Evolutionary conservation across 1,140 invertebrate species (phyloP), one percentile per base, ranked within the genome.

Genomic region (Drosophila burlai): DNA sequence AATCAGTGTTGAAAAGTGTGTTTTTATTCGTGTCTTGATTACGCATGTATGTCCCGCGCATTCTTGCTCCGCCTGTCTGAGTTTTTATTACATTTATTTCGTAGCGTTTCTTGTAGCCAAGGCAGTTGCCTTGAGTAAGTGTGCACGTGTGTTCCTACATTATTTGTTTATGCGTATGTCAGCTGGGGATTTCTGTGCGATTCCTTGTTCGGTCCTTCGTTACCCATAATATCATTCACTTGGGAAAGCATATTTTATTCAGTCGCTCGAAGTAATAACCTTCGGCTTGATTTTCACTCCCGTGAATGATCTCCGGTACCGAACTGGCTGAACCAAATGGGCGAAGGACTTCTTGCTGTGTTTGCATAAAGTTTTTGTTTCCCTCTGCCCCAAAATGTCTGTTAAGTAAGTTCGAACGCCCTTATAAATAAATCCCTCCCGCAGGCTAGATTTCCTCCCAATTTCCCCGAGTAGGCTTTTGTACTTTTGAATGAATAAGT

Each of bases 281-380:
- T 49, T 69, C 42, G 21, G 21, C 52, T 31, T 34, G 49, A 68
- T 57, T 71, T 57, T 63, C 54, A 55, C 18, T 31, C 8, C 6
- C 1, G 61, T 78, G n/a, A 78, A 78, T 78, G 75, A 78, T 55
- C 29, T 60, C 24, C 9, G 18, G 38, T 34, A 6, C 9, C 4
- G 36, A 24, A 26, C 54, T 57, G 54, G 36, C 54, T 40, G 29
- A 18, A 38, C 24, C 50, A 16, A 16, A 34, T 31, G 57, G 29
- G 34, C 47, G 10, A 63, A 54, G 42, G 73, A 81, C 84, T 78
- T 87, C 54, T 63, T 89, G 84, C 83, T 83, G 68, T 83, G 80
- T 87, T 87, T 89, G 84, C 84, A 84, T 83, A 75, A 81, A 83
- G 73, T 81, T 89, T 73, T 71, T 64, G 64, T 83, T 79, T 60